Conservation (phyloP, 2,888 invertebrate genomes). For the Aelia acuminata region DNA sequence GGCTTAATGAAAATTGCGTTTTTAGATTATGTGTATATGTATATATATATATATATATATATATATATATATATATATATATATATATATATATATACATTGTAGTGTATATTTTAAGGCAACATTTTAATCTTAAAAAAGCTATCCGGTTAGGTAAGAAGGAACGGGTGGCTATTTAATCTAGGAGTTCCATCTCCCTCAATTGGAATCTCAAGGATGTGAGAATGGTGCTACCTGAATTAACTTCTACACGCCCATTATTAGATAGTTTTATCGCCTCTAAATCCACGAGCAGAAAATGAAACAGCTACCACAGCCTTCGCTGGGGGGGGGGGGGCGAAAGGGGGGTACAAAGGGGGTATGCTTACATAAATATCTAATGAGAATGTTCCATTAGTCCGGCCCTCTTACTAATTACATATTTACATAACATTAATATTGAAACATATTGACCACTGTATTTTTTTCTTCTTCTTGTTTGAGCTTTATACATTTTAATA, state of each 20-base stretch:
- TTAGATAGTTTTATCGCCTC: neutral
- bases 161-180: neutral
- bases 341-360: neutral
- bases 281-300: neutral
- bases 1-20: no score
- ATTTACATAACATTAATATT: constrained; percentile 28
- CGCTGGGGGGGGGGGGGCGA: no score
- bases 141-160: no score
- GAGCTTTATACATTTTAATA: neutral
- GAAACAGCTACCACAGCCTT: neutral
- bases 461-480: neutral
- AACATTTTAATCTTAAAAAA: no score
- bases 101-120: no score
- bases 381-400: constrained; percentile 15
- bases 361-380: constrained; percentile 7
- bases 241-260: neutral
- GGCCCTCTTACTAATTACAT: constrained; percentile 6
- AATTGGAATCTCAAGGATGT: neutral
- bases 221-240: neutral
- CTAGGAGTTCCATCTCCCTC: neutral
- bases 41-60: no score
- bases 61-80: no score
- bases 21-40: no score
- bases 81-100: no score
- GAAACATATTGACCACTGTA: neutral